Conservation (phyloP, 2,888 invertebrate genomes). For the Athetis lepigone region DNA sequence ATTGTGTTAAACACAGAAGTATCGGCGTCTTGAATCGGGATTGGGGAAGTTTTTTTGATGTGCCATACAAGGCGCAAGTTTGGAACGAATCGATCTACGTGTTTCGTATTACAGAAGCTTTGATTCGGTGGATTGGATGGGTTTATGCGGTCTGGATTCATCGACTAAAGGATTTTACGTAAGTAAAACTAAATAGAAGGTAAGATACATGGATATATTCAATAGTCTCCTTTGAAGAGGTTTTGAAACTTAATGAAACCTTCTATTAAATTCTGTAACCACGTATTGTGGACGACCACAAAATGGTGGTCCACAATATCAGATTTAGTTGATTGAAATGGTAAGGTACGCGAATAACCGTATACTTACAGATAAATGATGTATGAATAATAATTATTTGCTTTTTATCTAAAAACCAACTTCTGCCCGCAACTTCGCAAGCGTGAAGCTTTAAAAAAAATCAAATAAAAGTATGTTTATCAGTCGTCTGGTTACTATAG, state of each 20-base stretch:
- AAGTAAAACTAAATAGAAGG: not conserved
- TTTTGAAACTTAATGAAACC: not conserved
- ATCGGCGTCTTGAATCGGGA: slow-evolving; percentile 70
- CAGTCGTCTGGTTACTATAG: no score
- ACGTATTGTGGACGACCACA: no score
- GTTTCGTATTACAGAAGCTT: slow-evolving; percentile 85
- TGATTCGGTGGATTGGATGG: slow-evolving; percentile 65
- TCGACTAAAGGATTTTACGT: not conserved
- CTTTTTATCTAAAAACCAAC: no score
- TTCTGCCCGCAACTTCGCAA: no score
- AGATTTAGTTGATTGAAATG: no score
- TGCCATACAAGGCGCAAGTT: slow-evolving; percentile 77
- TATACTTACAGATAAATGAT: no score
- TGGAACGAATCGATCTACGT: slow-evolving; percentile 86
- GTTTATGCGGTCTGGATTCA: slow-evolving; percentile 42
- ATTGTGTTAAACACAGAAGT: slow-evolving; percentile 64
- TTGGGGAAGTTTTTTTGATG: slow-evolving; percentile 77
- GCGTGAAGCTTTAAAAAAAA: no score
- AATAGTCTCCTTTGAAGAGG: not conserved
- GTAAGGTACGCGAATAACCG: no score
- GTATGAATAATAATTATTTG: no score
- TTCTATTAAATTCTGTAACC: no score
- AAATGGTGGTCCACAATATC: no score
- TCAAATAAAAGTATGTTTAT: no score
- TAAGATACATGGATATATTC: not conserved